Conservation (phyloP, 2,113 vertebrate species). For the Dascyllus trimaculatus region DNA sequence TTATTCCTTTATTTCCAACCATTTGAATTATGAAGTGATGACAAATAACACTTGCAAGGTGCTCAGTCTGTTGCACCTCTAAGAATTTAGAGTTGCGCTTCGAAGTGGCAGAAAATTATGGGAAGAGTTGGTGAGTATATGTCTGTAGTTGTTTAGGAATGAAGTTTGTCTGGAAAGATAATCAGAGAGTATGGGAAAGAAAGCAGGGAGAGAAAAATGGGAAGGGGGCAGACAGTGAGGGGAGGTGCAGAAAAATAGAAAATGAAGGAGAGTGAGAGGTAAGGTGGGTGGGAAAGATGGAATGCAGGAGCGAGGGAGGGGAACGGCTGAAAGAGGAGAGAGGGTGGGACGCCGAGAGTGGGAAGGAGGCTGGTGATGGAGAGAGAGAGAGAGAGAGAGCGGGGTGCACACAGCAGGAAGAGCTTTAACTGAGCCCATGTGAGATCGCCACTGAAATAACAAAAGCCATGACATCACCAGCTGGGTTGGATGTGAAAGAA, state of each 20-base stretch:
- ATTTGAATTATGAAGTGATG: constrained; percentile 1
- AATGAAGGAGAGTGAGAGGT: constrained; percentile 53
- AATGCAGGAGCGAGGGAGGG: constrained; percentile 59
- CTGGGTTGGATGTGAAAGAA: constrained; percentile 38
- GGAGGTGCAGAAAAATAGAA: constrained; percentile 40
- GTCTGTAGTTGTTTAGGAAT: constrained; percentile 69
- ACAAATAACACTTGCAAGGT: constrained; percentile 34
- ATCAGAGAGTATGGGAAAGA: constrained; percentile 61
- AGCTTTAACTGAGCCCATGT: constrained; percentile 65
- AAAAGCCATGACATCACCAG: constrained; percentile 68
- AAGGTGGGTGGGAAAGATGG: constrained; percentile 67
- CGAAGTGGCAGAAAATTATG: constrained; percentile 26
- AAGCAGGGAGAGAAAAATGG: constrained; percentile 19
- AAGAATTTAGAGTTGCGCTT: constrained; percentile 11
- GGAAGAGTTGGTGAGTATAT: constrained; percentile 47
- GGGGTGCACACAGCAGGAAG: constrained; percentile 40
- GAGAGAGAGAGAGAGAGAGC: constrained; percentile 20
- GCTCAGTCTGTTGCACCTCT: constrained; percentile 1
- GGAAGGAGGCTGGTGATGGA: constrained; percentile 38
- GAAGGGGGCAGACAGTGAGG: constrained; percentile 15
- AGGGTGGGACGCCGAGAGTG: constrained; percentile 31
- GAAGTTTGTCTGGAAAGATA: constrained; percentile 78
- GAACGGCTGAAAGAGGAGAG: constrained; percentile 62
- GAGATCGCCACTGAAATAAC: constrained; percentile 60
- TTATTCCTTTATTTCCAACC: not conserved